phyloP scores from a whole-genome alignment of 1,140 invertebrate species.

The Drosophila funebris region DNA sequence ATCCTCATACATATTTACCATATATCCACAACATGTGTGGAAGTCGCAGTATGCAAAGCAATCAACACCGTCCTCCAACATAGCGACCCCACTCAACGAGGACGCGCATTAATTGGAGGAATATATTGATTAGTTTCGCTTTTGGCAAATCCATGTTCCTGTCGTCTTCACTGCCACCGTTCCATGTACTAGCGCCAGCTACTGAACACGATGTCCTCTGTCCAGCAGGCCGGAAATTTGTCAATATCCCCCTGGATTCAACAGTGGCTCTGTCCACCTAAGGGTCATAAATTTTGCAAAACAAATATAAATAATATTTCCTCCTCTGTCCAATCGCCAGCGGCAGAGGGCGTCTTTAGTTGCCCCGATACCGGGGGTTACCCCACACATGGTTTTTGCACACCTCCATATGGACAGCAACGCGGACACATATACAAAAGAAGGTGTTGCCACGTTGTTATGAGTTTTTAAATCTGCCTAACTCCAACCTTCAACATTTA shows the following conservation, averaged over 20 bases:
- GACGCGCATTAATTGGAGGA: conserved; percentile 44
- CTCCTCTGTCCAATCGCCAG: conserved; percentile 49
- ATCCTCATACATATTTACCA: background rate
- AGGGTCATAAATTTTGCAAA: conserved; percentile 72
- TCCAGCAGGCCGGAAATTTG: conserved; percentile 61
- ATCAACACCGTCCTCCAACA: conserved; percentile 45
- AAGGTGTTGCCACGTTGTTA: conserved; percentile 80
- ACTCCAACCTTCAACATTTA: conserved; percentile 73
- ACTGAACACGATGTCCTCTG: conserved; percentile 48
- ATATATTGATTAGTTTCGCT: conserved; percentile 76
- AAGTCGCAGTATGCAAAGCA: conserved; percentile 49
- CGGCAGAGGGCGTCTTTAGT: conserved; percentile 32
- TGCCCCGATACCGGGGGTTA: conserved; percentile 13
- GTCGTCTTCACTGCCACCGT: conserved; percentile 71
- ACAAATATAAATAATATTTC: conserved; percentile 77
- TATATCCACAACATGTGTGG: background rate
- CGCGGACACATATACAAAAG: conserved; percentile 34
- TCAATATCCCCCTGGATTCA: conserved; percentile 47
- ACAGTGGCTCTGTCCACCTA: conserved; percentile 16
- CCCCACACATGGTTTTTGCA: conserved; percentile 77
- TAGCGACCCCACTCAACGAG: conserved; percentile 38
- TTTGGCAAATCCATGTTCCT: conserved; percentile 67
- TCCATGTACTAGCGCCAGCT: conserved; percentile 75
- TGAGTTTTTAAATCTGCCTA: conserved; percentile 79
- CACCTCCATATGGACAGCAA: conserved; percentile 41